Conservation (phyloP, 2,113 vertebrate genomes). For the Lepus timidus region DNA sequence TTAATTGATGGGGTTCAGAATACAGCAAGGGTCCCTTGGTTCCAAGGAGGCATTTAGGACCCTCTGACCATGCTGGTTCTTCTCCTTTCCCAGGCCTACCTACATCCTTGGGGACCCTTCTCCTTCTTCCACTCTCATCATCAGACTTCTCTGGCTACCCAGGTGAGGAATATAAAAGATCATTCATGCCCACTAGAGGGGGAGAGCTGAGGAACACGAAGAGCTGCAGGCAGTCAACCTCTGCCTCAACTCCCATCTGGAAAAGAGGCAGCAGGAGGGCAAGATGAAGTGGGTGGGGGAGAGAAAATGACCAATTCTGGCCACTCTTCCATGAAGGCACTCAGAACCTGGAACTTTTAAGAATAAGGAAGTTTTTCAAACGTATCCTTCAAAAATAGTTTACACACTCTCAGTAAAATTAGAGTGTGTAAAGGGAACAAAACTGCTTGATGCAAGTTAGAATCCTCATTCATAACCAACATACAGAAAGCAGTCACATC, state of each 20-base stretch:
- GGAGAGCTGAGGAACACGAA: background rate
- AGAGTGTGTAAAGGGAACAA: constrained; percentile 10
- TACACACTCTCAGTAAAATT: constrained; percentile 20
- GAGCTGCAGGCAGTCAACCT: background rate
- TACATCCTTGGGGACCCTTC: background rate
- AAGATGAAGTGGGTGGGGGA: background rate
- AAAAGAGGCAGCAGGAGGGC: background rate
- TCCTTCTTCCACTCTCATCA: background rate
- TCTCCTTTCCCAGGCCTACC: background rate
- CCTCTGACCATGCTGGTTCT: background rate
- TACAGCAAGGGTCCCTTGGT: background rate
- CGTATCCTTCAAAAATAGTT: background rate
- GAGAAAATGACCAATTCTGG: background rate
- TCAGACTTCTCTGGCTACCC: background rate
- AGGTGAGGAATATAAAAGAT: background rate
- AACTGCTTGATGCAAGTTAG: constrained; percentile 8
- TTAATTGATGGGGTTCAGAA: background rate
- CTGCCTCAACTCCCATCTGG: background rate
- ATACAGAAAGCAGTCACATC: background rate
- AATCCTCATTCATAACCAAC: background rate
- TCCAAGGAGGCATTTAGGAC: background rate
- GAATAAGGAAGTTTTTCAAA: background rate
- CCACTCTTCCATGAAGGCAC: background rate
- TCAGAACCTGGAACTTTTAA: background rate
- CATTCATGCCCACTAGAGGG: background rate